Percentiles rank a stretch among this genome's conserved stretches.
phyloP scores from a whole-genome alignment of 2,113 vertebrate species.

The Seriola rivoliana region DNA sequence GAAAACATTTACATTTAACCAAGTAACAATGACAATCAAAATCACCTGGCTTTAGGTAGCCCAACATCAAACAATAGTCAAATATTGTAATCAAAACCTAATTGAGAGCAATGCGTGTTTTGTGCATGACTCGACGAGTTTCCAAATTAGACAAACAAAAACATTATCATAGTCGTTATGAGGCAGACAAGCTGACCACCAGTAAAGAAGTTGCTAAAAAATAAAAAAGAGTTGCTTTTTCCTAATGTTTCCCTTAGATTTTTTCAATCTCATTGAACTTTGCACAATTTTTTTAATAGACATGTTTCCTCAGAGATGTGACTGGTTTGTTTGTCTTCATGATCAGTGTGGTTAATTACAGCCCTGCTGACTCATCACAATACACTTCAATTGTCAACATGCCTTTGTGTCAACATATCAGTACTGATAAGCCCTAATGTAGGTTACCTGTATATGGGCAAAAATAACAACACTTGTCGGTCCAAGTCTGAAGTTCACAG shows the following conservation, averaged over 20 bases:
- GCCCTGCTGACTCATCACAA: slow-evolving; percentile 12
- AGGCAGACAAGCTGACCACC: background rate
- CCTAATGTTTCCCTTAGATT: background rate
- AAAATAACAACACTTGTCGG: slow-evolving; percentile 10
- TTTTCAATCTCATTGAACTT: background rate
- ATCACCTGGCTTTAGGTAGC: background rate
- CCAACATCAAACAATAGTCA: background rate
- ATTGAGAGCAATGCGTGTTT: too few relatives aligned
- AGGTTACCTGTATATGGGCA: background rate
- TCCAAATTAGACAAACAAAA: too few relatives aligned
- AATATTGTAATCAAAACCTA: background rate
- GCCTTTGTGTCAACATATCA: background rate
- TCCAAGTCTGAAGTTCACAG: slow-evolving; percentile 50
- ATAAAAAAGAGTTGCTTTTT: background rate
- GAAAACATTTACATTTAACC: background rate
- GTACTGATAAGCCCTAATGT: background rate
- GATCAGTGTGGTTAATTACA: background rate
- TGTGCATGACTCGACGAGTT: too few relatives aligned
- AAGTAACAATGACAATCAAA: background rate
- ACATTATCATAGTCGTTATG: background rate
- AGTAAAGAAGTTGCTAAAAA: background rate
- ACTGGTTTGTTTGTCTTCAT: background rate
- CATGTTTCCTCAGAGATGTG: background rate
- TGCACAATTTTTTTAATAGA: background rate
- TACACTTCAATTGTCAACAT: slow-evolving; percentile 17